Evolutionary conservation across 2,888 invertebrate genomes (phyloP).

Genomic region (Euplexia lucipara): DNA sequence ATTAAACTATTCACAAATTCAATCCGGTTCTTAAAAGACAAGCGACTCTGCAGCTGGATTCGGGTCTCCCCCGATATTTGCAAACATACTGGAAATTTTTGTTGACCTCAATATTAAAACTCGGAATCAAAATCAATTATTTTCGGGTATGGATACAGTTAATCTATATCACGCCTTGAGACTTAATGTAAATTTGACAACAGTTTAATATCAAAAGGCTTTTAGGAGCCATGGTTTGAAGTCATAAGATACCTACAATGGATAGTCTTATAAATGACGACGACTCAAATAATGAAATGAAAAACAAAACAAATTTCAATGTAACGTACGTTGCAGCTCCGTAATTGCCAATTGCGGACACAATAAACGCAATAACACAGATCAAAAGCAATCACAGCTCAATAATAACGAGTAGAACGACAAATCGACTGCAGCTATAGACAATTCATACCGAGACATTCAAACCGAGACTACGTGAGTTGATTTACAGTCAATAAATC

Average conservation of each 20-base stretch:
- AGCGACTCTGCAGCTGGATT: too few species aligned
- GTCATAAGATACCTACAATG: not conserved
- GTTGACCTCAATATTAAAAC: too few species aligned
- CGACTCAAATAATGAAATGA: not conserved
- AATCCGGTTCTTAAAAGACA: too few species aligned
- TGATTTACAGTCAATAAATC: slow-evolving; percentile 59
- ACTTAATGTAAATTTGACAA: too few species aligned
- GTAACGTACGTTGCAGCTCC: slow-evolving; percentile 8
- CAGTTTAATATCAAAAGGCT: not conserved
- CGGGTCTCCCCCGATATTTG: too few species aligned
- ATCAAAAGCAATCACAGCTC: slow-evolving; percentile 41
- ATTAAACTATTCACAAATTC: too few species aligned
- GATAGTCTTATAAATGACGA: too few species aligned
- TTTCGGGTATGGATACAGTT: too few species aligned
- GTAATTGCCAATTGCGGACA: slow-evolving; percentile 40
- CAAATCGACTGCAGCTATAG: slow-evolving; percentile 28
- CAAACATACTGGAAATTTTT: too few species aligned
- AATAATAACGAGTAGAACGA: slow-evolving; percentile 35
- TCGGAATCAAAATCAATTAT: too few species aligned
- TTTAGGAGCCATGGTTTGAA: not conserved
- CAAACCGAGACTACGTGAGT: slow-evolving; percentile 49
- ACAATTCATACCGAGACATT: slow-evolving; percentile 43
- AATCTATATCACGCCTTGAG: too few species aligned
- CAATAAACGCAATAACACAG: slow-evolving; percentile 33
- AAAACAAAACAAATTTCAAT: slow-evolving; percentile 7